Conservation (phyloP, 2,797 vertebrate genomes). For the Muscicapa comitata region DNA sequence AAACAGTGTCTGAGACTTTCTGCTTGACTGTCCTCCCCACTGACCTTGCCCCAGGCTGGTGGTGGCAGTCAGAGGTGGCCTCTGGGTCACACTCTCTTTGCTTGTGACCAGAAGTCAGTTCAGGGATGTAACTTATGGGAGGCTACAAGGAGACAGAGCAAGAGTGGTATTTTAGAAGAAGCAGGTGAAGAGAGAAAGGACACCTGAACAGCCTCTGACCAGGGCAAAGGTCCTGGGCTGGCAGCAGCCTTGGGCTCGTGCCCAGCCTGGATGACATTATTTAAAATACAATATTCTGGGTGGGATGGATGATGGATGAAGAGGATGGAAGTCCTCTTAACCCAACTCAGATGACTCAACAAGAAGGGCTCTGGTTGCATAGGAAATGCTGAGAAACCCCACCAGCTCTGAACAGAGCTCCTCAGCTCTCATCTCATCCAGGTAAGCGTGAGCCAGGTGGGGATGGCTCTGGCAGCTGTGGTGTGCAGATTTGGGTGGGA, state of each 20-base stretch:
- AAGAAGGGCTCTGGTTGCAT: background rate
- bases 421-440: background rate
- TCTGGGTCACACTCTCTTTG: background rate
- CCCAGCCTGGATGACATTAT: background rate
- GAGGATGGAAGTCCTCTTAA: background rate
- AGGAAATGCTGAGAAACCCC: background rate
- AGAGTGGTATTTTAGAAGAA: background rate
- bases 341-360: rapidly evolving
- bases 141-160: background rate
- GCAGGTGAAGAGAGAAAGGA: background rate
- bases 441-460: background rate
- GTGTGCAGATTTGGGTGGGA: background rate
- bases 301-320: background rate
- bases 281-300: background rate
- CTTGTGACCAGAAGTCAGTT: background rate
- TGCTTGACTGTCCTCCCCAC: background rate
- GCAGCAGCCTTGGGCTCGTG: background rate
- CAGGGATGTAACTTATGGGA: background rate
- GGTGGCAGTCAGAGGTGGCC: background rate
- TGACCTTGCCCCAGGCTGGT: background rate
- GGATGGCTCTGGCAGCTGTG: background rate
- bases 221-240: background rate
- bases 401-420: background rate
- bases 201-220: background rate
- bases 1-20: background rate